Evolutionary conservation across 2,797 vertebrate genomes (phyloP), one percentile per base, ranked within the genome.

Genomic region (Alcedo quadribrachys): DNA sequence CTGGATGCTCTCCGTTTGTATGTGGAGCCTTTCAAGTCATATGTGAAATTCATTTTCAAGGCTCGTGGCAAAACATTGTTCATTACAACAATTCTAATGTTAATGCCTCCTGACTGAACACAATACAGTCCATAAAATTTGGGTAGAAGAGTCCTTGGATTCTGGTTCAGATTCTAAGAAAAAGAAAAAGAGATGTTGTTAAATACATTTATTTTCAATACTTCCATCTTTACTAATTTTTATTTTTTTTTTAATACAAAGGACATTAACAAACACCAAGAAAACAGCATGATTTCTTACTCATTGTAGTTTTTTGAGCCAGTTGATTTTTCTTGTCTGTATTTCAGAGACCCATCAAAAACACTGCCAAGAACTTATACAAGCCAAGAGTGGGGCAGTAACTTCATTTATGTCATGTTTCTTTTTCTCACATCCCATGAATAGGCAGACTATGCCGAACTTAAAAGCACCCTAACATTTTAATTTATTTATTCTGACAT

Each of bases 41-140:
- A 99, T 4, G 98, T 99, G 96, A 98, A 99, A 97, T 99, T 98
- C 99, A 99, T 99, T 94, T 97, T 98, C 84, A 99, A 97, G 73
- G 98, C 98, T 22, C 99, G 97, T 2, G 99, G 99, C 89, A 99
- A 96, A 90, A 99, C 98, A 13, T 99, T 99, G 98, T 99, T 99
- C 99, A 99, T 99, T 55, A 99, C 98, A 94, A 99, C 98, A 85
- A 99, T 97, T 21, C 99, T 98, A 93, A 99, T 97, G 71, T 98
- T 99, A 90, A 98, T 96, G 14, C 99, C 98, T 16, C 98, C 97
- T 4, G 98, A 99, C 66, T 99, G 99, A 98, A 99, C 98, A 28
- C 98, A 99, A 92, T 99, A 99, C 4, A 99, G 98, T 42, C 99
- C 99, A n/a, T 99, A 99, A 96, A 99, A 99, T 96, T 99, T 99